Percentiles rank a stretch among this genome's conserved stretches.
Evolutionary conservation across 2,797 vertebrate genomes (phyloP).

Genomic region (Phylloscopus collybita): DNA sequence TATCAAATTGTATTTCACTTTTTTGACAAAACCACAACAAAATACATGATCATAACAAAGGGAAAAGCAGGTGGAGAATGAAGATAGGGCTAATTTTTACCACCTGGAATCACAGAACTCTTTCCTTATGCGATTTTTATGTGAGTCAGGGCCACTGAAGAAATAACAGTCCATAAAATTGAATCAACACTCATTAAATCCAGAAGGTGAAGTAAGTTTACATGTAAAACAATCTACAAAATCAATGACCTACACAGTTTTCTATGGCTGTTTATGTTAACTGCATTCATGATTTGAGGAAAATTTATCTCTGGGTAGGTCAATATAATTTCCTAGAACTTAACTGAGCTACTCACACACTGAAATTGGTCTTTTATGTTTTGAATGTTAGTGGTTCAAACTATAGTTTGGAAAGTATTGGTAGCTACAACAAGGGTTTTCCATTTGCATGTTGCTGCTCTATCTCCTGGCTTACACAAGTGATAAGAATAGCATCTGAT

Average conservation of each 20-base stretch:
- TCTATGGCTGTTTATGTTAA: background rate
- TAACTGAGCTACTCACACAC: background rate
- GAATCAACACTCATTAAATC: slow-evolving; percentile 55
- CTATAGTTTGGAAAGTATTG: background rate
- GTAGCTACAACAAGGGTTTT: slow-evolving; percentile 34
- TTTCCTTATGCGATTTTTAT: slow-evolving; percentile 41
- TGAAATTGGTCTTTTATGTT: background rate
- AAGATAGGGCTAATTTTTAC: background rate
- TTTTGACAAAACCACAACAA: slow-evolving; percentile 29
- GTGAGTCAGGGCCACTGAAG: slow-evolving; percentile 17
- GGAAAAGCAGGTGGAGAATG: slow-evolving; percentile 25
- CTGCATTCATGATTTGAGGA: background rate
- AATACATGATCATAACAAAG: background rate
- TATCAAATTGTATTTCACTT: background rate
- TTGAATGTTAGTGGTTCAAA: background rate
- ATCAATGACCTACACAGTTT: background rate
- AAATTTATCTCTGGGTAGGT: background rate
- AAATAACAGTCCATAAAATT: slow-evolving; percentile 49
- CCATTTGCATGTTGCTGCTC: background rate
- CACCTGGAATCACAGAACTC: background rate
- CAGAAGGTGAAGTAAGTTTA: slow-evolving; percentile 37
- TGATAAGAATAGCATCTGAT: background rate
- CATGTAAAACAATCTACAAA: slow-evolving; percentile 33
- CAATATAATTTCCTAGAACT: background rate
- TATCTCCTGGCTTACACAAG: background rate